Evolutionary conservation across 2,797 vertebrate species (phyloP).

Genomic region (Centropyge bicolor): DNA sequence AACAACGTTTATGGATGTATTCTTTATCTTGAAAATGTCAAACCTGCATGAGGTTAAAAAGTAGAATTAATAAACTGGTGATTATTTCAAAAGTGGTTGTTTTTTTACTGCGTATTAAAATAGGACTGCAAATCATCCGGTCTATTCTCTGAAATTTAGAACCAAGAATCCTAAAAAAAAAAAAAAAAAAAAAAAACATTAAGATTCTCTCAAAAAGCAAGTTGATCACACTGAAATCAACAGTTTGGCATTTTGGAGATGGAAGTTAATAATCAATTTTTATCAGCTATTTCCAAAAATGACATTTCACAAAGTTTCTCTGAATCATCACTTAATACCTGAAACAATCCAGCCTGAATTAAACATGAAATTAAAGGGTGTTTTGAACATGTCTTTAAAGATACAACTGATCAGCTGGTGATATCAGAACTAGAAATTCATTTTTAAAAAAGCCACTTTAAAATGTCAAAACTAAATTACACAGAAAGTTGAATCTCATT

Average conservation of each 20-base stretch:
- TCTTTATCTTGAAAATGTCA: no score
- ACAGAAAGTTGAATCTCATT: slow-evolving; percentile 71
- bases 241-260: not conserved
- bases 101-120: no score
- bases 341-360: not conserved
- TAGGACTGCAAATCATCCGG: no score
- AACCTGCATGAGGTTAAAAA: no score
- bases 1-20: no score
- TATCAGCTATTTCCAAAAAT: slow-evolving; percentile 2
- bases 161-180: not conserved
- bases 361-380: not conserved
- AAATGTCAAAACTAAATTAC: slow-evolving; percentile 55
- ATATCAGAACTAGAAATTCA: not conserved
- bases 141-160: not conserved
- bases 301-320: not conserved
- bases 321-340: not conserved
- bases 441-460: slow-evolving; percentile 23
- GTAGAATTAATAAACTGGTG: no score
- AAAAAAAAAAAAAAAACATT: not conserved
- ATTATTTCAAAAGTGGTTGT: no score
- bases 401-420: slow-evolving; percentile 2
- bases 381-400: not conserved
- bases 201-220: not conserved
- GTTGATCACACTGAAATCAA: not conserved
- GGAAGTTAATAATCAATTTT: not conserved